Evolutionary conservation across 1,140 invertebrate genomes (phyloP).

Genomic region (Sycophaga agraensis): DNA sequence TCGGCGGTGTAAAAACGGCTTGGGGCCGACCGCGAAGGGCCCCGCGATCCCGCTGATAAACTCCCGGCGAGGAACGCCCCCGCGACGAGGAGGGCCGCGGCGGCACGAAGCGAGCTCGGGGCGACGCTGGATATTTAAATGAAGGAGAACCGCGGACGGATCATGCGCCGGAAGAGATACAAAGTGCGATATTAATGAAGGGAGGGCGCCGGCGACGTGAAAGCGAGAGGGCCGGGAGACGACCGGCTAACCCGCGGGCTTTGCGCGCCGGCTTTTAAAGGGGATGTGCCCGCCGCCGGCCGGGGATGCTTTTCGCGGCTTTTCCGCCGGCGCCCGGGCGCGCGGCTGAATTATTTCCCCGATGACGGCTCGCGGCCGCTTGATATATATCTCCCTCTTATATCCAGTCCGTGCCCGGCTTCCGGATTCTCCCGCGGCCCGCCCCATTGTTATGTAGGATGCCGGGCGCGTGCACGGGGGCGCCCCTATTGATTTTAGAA

Average conservation of each 20-base stretch:
- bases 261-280: slow-evolving; percentile 13
- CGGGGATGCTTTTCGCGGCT: neutral
- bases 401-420: too few species aligned
- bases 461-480: too few species aligned
- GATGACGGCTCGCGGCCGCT: too few species aligned
- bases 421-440: too few species aligned
- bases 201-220: neutral
- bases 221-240: slow-evolving; percentile 1
- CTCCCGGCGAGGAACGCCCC: neutral
- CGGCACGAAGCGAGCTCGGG: neutral
- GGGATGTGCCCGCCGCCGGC: neutral
- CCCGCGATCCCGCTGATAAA: too few species aligned
- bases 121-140: neutral
- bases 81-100: neutral
- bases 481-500: too few species aligned
- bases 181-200: slow-evolving; percentile 30
- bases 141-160: slow-evolving; percentile 4
- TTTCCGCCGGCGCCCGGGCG: too few species aligned
- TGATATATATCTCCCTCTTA: too few species aligned
- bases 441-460: too few species aligned
- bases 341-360: too few species aligned
- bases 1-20: too few species aligned
- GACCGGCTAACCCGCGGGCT: slow-evolving; percentile 18
- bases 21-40: too few species aligned
- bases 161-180: slow-evolving; percentile 14